Conservation (phyloP, 2,797 vertebrate genomes). For the Psittacula echo region DNA sequence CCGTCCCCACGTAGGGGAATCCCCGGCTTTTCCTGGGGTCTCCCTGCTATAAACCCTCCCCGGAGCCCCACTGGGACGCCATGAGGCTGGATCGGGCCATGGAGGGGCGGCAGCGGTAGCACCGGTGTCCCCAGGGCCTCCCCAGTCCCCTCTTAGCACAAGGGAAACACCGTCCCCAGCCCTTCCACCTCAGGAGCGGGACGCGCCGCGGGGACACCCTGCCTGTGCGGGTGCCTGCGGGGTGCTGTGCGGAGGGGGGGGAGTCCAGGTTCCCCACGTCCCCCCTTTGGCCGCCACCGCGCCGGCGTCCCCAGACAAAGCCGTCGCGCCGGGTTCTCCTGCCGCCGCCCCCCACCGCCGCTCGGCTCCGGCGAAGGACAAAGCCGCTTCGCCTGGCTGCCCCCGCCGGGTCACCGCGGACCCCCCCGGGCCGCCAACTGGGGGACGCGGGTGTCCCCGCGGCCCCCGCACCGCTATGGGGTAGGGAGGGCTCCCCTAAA, state of each 20-base stretch:
- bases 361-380: conserved; percentile 26
- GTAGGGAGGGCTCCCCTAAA: not conserved
- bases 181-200: not conserved
- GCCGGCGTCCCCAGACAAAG: conserved; percentile 46
- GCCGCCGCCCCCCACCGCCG: conserved; percentile 17
- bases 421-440: not conserved
- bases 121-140: fast-evolving
- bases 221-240: not conserved
- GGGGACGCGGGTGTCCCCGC: not conserved
- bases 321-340: not conserved
- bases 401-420: not conserved
- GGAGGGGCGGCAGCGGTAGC: not conserved
- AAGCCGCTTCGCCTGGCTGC: conserved; percentile 44
- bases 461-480: fast-evolving
- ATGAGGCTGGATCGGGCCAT: not conserved
- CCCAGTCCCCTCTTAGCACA: no score
- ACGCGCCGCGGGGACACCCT: not conserved
- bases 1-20: not conserved
- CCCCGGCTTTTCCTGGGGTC: not conserved
- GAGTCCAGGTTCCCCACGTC: not conserved
- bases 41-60: not conserved
- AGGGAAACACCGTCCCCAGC: not conserved
- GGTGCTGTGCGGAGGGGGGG: not conserved
- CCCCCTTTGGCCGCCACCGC: not conserved
- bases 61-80: not conserved